Evolutionary conservation across 2,888 invertebrate genomes (phyloP), one percentile per base, ranked within the genome.

Genomic region (Limnephilus marmoratus): DNA sequence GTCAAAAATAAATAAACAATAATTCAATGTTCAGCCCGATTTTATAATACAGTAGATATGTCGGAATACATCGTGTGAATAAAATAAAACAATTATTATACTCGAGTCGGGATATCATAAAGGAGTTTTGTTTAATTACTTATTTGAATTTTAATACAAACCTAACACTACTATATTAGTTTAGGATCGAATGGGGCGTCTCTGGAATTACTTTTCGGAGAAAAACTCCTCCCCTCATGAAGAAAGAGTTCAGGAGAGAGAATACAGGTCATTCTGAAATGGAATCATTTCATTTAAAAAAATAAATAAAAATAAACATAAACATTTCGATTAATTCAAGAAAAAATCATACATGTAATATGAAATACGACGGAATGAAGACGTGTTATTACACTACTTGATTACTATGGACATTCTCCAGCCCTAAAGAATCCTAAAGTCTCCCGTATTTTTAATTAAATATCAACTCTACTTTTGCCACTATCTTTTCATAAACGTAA

Each of bases 111-210:
- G 34, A 81, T 80, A 89, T 89, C 80, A 2, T 68, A 90, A 90
- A 53, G 90, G 85, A 80, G 85, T 90, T 18, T 68, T 85, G 90
- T 90, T 90, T 90, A 90, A 90, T 90, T 90, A 53, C 90, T 41
- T 82, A 81, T 82, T 91, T 90, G 82, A 91, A 91, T 91, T 91
- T 87, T 90, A 90, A 85, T 90, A 85, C 90, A 91, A 86, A 83
- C 83, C 88, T 82, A 87, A 91, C 88, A 87, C 85, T 49, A 68
- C 81, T 80, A 86, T 91, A 91, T 91, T 91, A 91, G 91, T 81
- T 91, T 91, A 91, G 86, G 91, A 91, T 68, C 81, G 45, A 86
- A 41, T 41, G 41, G 91, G 91, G 91, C 91, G 86, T 83, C 15
- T 83, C 83, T 49, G 41, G n/a, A 45, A 86, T 86, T 49, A 49